phyloP scores from a whole-genome alignment of 2,113 vertebrate genomes.

The Cygnus atratus region DNA sequence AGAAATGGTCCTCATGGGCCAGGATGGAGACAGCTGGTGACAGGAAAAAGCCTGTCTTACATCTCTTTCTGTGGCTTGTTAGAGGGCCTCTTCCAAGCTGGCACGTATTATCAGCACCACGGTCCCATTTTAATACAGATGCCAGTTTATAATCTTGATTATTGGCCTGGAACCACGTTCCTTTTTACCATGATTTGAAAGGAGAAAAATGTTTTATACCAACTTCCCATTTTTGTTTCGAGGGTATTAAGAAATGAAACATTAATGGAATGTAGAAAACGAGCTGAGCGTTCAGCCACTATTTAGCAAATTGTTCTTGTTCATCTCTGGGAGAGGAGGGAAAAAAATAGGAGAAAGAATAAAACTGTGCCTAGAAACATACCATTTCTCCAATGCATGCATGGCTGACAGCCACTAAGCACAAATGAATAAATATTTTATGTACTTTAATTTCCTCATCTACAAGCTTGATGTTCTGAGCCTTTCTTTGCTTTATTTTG shows the following conservation, averaged over 20 bases:
- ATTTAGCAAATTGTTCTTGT: conserved; percentile 43
- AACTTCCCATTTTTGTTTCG: conserved; percentile 32
- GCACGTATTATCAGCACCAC: not conserved
- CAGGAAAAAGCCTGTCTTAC: not conserved
- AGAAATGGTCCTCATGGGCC: not conserved
- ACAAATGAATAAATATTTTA: conserved; percentile 72
- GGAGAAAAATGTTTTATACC: conserved; percentile 5
- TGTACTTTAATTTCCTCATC: conserved; percentile 76
- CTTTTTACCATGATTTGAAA: conserved; percentile 1
- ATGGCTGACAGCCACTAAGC: conserved; percentile 48
- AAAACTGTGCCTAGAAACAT: conserved; percentile 35
- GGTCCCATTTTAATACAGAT: not conserved
- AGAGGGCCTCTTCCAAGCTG: not conserved
- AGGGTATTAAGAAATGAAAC: conserved; percentile 62
- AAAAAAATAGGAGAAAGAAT: not conserved
- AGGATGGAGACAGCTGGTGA: not conserved
- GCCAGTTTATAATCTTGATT: not conserved
- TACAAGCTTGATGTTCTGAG: conserved; percentile 43
- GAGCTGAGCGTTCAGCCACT: not conserved
- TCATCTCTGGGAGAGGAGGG: not conserved
- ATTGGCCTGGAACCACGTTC: not conserved
- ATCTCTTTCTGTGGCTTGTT: not conserved
- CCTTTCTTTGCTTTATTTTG: conserved; percentile 63
- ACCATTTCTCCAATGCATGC: not conserved
- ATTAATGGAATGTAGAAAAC: conserved; percentile 55